Percentiles rank a stretch among this genome's conserved stretches.
Conservation (phyloP, 2,113 vertebrate species). For the Cebus imitator region DNA sequence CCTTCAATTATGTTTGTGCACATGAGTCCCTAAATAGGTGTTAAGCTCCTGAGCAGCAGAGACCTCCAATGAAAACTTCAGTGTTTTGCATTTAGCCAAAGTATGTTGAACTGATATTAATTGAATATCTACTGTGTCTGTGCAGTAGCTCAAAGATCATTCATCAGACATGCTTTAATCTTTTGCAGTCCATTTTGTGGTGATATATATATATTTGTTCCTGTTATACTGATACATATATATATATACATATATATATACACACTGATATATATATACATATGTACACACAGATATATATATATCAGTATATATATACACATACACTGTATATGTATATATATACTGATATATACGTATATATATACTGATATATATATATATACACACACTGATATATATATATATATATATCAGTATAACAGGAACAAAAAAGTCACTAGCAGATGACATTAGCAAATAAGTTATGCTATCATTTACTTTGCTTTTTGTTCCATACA, state of each 20-base stretch:
- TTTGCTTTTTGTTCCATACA: background rate
- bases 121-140: background rate
- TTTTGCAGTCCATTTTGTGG: background rate
- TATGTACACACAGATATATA: too few relatives aligned
- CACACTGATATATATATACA: too few relatives aligned
- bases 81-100: background rate
- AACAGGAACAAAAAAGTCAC: background rate
- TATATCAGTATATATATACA: too few relatives aligned
- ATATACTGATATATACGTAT: too few relatives aligned
- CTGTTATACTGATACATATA: too few relatives aligned
- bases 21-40: background rate
- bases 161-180: background rate
- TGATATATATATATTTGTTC: background rate
- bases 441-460: background rate
- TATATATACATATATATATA: too few relatives aligned
- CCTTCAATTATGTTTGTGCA: background rate
- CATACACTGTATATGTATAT: too few relatives aligned
- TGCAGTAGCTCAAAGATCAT: background rate
- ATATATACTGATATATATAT: too few relatives aligned
- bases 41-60: background rate
- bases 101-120: background rate
- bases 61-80: background rate
- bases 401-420: background rate
- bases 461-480: background rate
- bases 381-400: too few relatives aligned